Percentiles rank a stretch among this genome's conserved stretches.
These are phyloP conservation scores for Osmerus eperlanus DNA, from an alignment of 2,113 vertebrate species.

Conservation along the genomic window DNA sequence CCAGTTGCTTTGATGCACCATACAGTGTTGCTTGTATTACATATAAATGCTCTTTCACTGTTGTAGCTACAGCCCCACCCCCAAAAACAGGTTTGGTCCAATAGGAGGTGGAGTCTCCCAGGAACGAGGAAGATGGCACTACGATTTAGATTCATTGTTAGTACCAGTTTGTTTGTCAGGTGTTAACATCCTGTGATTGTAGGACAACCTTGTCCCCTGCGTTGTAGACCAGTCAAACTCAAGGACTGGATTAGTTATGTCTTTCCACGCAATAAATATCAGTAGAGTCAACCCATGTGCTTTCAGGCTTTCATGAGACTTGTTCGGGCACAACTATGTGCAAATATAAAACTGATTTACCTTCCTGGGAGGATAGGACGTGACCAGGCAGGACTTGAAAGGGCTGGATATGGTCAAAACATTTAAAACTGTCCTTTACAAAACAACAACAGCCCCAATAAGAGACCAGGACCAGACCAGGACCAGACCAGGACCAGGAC, in stretches of 20 bases:
- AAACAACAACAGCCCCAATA: no score
- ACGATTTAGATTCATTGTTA: no score
- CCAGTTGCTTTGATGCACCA: conserved; percentile 55
- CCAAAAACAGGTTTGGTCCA: conserved; percentile 56
- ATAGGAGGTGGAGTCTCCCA: conserved; percentile 37
- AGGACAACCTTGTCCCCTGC: no score
- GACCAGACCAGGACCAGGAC: no score
- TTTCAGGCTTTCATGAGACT: conserved; percentile 23
- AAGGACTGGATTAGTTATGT: not conserved
- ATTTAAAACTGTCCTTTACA: no score
- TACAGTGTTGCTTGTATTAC: conserved; percentile 59
- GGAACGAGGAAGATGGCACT: not conserved
- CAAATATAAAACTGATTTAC: conserved; percentile 14
- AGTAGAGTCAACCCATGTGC: conserved; percentile 56
- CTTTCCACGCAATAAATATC: conserved; percentile 35
- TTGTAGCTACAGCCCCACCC: no score
- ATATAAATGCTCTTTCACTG: not conserved
- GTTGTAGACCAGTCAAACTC: not conserved
- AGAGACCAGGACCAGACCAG: no score
- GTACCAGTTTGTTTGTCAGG: conserved; percentile 28
- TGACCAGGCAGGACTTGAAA: no score
- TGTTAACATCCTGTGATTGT: conserved; percentile 18
- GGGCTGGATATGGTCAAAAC: no score
- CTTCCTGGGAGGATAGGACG: no score
- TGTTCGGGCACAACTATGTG: conserved; percentile 34